A percentile compares a stretch with the other conserved stretches of the same genome.
phyloP scores from a whole-genome alignment of 2,888 invertebrate genomes.

The Morpho deidamia region DNA sequence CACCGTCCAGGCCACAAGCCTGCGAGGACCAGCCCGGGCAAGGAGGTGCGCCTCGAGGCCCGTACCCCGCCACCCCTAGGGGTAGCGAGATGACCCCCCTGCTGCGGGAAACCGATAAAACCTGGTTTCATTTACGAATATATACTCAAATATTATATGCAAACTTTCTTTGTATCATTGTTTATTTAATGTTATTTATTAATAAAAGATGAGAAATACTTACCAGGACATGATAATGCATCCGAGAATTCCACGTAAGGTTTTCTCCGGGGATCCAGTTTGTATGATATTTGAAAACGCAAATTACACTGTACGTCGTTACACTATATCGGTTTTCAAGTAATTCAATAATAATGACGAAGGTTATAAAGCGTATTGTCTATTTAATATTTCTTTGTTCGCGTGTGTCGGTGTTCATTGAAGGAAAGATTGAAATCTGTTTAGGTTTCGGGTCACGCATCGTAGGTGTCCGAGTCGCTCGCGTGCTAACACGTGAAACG shows the following conservation, averaged over 20 bases:
- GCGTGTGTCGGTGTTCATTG: conserved; percentile 31
- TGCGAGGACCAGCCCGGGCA: no score
- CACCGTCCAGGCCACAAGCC: no score
- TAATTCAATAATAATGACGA: not conserved
- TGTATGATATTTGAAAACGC: not conserved
- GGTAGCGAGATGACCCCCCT: no score
- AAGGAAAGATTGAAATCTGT: conserved; percentile 51
- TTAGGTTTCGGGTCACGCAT: conserved; percentile 60
- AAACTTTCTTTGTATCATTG: no score
- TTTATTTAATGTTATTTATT: no score
- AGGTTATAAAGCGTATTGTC: not conserved
- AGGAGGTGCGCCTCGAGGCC: no score
- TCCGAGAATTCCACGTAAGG: not conserved
- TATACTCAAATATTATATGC: no score
- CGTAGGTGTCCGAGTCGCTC: conserved; percentile 35
- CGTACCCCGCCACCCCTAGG: no score
- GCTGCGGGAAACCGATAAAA: not conserved
- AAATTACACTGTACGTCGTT: no score
- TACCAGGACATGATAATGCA: conserved; percentile 1
- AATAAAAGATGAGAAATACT: not conserved
- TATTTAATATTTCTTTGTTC: conserved; percentile 20
- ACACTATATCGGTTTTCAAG: no score
- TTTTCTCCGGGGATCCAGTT: conserved; percentile 10
- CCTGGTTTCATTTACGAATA: not conserved
- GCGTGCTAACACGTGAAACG: conserved; percentile 12